phyloP scores from a whole-genome alignment of 2,113 vertebrate species.

The Phrynosoma blainvillii region DNA sequence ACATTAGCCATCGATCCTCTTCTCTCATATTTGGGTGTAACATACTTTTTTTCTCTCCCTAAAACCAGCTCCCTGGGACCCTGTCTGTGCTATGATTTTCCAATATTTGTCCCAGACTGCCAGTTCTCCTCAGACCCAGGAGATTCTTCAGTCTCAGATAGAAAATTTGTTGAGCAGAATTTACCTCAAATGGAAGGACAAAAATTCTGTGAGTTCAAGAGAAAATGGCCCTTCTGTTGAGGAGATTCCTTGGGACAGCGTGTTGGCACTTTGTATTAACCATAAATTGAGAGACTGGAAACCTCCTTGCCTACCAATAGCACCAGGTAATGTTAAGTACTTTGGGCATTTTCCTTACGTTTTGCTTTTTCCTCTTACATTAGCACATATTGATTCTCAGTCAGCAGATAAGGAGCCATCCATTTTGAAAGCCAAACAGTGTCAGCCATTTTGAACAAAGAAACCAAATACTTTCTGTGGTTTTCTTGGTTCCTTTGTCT shows the following conservation, averaged over 20 bases:
- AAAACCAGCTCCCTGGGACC: slow-evolving; percentile 83
- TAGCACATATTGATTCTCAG: too few relatives aligned
- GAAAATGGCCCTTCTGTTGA: slow-evolving; percentile 67
- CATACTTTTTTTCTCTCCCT: not conserved
- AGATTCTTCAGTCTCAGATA: slow-evolving; percentile 88
- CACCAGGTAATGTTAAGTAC: slow-evolving; percentile 72
- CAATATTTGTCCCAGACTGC: slow-evolving; percentile 84
- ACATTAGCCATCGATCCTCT: not conserved
- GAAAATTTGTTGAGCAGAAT: slow-evolving; percentile 84
- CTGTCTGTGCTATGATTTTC: slow-evolving; percentile 82
- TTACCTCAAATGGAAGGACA: slow-evolving; percentile 66
- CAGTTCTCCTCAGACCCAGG: slow-evolving; percentile 76
- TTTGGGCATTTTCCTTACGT: not conserved
- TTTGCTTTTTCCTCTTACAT: not conserved
- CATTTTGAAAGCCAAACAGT: too few relatives aligned
- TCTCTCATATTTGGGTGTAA: not conserved
- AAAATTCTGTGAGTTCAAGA: not conserved
- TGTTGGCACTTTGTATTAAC: slow-evolving; percentile 87
- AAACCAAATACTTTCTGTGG: too few relatives aligned
- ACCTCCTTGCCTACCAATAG: slow-evolving; percentile 71
- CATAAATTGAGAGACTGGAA: slow-evolving; percentile 93
- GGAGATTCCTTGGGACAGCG: slow-evolving; percentile 87
- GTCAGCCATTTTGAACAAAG: too few relatives aligned
- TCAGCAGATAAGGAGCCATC: too few relatives aligned
- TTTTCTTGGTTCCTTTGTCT: too few relatives aligned